Evolutionary conservation across 2,888 invertebrate genomes (phyloP).

Genomic region (Orchesella flavescens): DNA sequence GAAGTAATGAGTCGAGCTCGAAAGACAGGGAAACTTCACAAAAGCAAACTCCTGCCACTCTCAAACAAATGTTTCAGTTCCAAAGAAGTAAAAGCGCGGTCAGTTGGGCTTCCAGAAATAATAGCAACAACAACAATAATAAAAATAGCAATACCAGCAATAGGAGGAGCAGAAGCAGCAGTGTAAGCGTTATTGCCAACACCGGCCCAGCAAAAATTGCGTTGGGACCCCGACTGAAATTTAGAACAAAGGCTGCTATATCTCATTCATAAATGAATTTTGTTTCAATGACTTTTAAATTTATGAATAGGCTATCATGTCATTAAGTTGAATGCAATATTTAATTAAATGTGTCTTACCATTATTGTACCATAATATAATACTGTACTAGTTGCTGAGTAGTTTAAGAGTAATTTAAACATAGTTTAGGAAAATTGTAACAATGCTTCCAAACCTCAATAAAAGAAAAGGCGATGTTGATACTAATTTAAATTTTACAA

Average conservation of each 20-base stretch:
- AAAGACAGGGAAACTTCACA: conserved; percentile 27
- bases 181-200: conserved; percentile 37
- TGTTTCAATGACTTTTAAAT: too few relatives aligned
- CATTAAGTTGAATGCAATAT: too few relatives aligned
- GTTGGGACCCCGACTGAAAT: conserved; percentile 61
- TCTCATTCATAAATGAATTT: too few relatives aligned
- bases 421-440: too few relatives aligned
- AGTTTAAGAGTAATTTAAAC: too few relatives aligned
- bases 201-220: conserved; percentile 61
- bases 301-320: too few relatives aligned
- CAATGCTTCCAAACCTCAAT: too few relatives aligned
- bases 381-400: too few relatives aligned
- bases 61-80: conserved; percentile 61
- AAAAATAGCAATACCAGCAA: conserved; percentile 3
- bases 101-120: conserved; percentile 36
- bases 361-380: too few relatives aligned
- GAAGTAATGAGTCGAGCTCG: conserved; percentile 15
- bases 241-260: conserved; percentile 40
- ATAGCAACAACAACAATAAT: neutral
- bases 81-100: conserved; percentile 61
- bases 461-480: too few relatives aligned
- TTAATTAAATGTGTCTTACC: too few relatives aligned
- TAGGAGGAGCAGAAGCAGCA: neutral
- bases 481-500: too few relatives aligned
- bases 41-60: conserved; percentile 22